Base-by-base conservation (phyloP, 1,140 invertebrate genomes). In the Leptinotarsa lineolata region DNA sequence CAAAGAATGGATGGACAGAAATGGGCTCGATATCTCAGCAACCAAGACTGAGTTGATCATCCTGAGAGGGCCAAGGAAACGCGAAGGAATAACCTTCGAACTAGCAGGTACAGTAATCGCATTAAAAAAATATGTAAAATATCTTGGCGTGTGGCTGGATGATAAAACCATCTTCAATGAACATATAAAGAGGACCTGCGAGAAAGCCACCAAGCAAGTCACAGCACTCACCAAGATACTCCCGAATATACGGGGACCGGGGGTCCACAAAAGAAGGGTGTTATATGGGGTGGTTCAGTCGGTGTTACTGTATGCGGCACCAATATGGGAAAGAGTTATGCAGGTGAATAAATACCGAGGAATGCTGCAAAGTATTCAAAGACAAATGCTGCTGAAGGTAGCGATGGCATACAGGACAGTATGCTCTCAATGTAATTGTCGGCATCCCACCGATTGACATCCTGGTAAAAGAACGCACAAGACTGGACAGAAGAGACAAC, bases 231-330 rank as follows among this genome's bases (percentile, higher is more conserved):
- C 39, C 15, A 46, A 65, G 45, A 65, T 77, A 21, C 70, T 78
- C 20, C 73, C 77, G 24, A 76, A 78, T 48, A 59, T 75, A 20
- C 58, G 70, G 16, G 80, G 74, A 15, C 77, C 79, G 15, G 39
- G 46, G 16, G 59, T 22, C 64, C 6, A 60, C 2, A 76, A 77
- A 39, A 39, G 30, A 39, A 39, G 30, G 30, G 30, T 11, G 30
- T 39, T 39, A 39, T 39, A 39, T 39, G 30, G 30, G 30, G 30
- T 39, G 8, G 30, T 39, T 39, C 30, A 39, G 30, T 39, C 30
- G 30, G 8, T 39, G 30, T 39, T 39, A 39, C 30, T 39, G 30
- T 39, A 39, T 39, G 30, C 30, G 30, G 30, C 30, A 44, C 2
- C 30, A 11, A 39, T 39, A 39, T 39, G 30, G 30, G 65, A 72